Percentiles rank a stretch among this genome's conserved stretches.
phyloP scores from a whole-genome alignment of 92 coral and sea anemone genomes.

The Umimayanthus kanabou region DNA sequence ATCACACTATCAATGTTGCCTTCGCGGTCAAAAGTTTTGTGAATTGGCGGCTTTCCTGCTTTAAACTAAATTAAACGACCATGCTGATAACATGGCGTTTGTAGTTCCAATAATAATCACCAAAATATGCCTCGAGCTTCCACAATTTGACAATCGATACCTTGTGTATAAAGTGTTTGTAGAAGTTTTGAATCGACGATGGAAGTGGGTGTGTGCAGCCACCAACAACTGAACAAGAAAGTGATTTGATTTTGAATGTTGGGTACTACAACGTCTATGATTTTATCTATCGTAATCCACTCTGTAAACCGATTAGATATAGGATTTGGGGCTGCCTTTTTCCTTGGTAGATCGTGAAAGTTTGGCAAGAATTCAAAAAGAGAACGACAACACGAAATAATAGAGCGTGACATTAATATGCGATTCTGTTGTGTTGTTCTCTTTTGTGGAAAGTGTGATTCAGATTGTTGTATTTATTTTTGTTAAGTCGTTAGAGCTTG shows the following conservation, averaged over 20 bases:
- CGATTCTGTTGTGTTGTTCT: slow-evolving; percentile 15
- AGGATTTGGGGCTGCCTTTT: slow-evolving; percentile 1
- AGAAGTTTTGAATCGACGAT: background rate
- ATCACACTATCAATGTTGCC: slow-evolving; percentile 23
- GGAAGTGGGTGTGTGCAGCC: slow-evolving; percentile 10
- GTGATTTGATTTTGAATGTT: background rate
- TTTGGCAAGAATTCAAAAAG: slow-evolving; percentile 15
- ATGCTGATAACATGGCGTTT: background rate
- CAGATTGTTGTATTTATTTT: slow-evolving; percentile 9
- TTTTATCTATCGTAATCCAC: slow-evolving; percentile 3
- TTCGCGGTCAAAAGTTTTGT: slow-evolving; percentile 10
- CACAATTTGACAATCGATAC: background rate
- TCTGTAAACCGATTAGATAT: background rate
- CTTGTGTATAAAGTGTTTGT: background rate
- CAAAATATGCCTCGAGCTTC: background rate
- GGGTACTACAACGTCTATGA: background rate
- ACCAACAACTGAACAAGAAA: slow-evolving; percentile 2
- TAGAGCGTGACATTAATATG: slow-evolving; percentile 25
- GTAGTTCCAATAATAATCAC: background rate
- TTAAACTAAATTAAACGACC: background rate
- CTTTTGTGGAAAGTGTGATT: slow-evolving; percentile 14
- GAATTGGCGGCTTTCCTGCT: slow-evolving; percentile 24
- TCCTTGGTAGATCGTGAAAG: background rate
- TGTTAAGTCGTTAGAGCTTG: slow-evolving; percentile 17
- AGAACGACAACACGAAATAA: slow-evolving; percentile 2